A percentile compares a stretch with the other conserved stretches of the same genome.
These are phyloP conservation scores for Acrossocheilus wenchowensis DNA, from an alignment of 2,797 vertebrate genomes.

Conservation along the genomic window DNA sequence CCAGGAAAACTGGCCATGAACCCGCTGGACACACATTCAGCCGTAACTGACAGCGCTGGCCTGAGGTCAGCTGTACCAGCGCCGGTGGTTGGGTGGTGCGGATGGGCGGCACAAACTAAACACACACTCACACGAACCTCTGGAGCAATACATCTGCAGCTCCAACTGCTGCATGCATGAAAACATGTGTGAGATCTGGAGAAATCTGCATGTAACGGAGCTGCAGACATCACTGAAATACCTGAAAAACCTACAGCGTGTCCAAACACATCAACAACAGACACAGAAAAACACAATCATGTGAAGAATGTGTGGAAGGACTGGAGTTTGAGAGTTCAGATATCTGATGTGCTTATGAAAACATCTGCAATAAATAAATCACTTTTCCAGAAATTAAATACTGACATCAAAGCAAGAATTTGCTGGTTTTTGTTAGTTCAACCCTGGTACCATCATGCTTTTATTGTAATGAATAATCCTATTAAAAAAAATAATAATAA, in stretches of 20 bases:
- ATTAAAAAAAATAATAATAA: too few relatives aligned
- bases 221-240: neutral
- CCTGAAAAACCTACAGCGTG: neutral
- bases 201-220: neutral
- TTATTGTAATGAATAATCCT: too few relatives aligned
- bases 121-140: neutral
- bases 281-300: neutral
- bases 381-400: neutral
- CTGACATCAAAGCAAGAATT: neutral
- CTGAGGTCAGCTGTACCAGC: neutral
- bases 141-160: neutral
- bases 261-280: neutral
- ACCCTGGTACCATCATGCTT: neutral
- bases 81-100: neutral
- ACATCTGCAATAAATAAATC: neutral
- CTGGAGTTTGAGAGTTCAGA: too few relatives aligned
- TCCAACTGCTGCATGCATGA: neutral
- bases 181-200: neutral
- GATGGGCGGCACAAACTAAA: slow-evolving; percentile 26
- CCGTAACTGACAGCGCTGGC: neutral
- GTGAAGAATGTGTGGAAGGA: neutral
- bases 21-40: neutral
- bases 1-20: neutral
- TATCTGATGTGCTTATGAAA: neutral
- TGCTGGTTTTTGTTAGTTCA: neutral